phyloP scores from a whole-genome alignment of 1,140 invertebrate species.

The Pomacea maculata region DNA sequence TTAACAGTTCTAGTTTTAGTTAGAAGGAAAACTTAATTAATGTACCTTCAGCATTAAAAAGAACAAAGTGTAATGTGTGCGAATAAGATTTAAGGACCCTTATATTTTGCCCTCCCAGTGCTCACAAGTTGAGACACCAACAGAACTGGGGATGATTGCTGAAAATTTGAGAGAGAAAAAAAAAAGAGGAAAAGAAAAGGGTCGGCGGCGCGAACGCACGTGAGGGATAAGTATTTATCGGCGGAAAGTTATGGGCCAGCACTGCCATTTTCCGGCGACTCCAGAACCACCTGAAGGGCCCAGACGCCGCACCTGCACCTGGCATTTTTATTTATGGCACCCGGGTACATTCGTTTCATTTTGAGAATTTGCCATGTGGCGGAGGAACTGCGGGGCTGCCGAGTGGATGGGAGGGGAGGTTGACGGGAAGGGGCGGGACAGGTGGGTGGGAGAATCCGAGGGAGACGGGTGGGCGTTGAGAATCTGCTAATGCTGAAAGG shows the following conservation, averaged over 20 bases:
- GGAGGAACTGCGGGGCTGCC: too few relatives aligned
- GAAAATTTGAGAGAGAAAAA: not conserved
- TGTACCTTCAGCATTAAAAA: not conserved
- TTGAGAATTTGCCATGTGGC: conserved; percentile 1
- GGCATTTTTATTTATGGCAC: conserved; percentile 22
- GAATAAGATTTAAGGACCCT: not conserved
- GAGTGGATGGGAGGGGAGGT: not conserved
- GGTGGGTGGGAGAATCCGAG: not conserved
- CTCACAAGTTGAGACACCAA: not conserved
- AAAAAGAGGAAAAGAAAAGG: not conserved
- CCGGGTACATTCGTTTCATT: conserved; percentile 3
- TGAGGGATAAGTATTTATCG: too few relatives aligned
- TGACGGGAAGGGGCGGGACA: not conserved
- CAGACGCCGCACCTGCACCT: conserved; percentile 10
- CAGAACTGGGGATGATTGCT: not conserved
- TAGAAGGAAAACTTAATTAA: not conserved
- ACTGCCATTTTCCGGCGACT: too few relatives aligned
- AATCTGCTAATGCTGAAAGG: not conserved
- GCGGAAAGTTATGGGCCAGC: too few relatives aligned
- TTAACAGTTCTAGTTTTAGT: not conserved
- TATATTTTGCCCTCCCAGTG: not conserved
- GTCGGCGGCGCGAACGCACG: too few relatives aligned
- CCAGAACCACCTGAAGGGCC: too few relatives aligned
- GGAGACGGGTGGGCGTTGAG: not conserved
- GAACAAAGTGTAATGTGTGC: not conserved